Conservation (phyloP, 2,888 invertebrate species). For the Tetanocera ferruginea region DNA sequence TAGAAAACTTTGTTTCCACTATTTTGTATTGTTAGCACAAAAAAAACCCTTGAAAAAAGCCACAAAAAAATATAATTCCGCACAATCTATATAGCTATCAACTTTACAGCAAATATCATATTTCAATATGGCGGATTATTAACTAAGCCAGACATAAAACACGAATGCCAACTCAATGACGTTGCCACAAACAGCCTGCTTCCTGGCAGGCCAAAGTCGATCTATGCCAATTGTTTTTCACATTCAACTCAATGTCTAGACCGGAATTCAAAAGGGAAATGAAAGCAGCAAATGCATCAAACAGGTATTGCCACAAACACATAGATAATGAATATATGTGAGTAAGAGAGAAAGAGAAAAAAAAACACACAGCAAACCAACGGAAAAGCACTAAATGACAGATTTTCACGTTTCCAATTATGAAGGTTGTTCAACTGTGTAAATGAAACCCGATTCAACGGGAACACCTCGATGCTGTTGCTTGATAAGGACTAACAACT, state of each 20-base stretch:
- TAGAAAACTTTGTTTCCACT: no score
- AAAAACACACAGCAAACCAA: neutral
- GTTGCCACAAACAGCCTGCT: neutral
- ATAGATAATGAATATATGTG: neutral
- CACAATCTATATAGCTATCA: neutral
- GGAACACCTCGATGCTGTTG: constrained; percentile 1
- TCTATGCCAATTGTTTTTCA: constrained; percentile 15
- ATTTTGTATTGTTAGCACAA: no score
- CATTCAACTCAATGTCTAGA: constrained; percentile 37
- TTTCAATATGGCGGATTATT: constrained; percentile 24
- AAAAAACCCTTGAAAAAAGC: no score
- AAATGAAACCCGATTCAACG: constrained; percentile 1
- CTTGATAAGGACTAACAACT: constrained; percentile 1
- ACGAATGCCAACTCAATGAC: neutral
- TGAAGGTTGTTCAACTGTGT: constrained; percentile 33
- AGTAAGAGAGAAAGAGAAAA: neutral
- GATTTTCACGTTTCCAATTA: constrained; percentile 39
- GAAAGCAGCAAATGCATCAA: constrained; percentile 28
- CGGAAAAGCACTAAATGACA: constrained; percentile 22
- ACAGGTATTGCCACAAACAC: neutral
- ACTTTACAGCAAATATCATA: neutral
- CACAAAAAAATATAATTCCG: neutral
- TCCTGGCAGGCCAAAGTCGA: neutral
- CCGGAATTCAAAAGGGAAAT: constrained; percentile 45
- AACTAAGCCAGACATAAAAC: neutral